Conservation (phyloP, 2,113 vertebrate species). For the Centropus bengalensis region DNA sequence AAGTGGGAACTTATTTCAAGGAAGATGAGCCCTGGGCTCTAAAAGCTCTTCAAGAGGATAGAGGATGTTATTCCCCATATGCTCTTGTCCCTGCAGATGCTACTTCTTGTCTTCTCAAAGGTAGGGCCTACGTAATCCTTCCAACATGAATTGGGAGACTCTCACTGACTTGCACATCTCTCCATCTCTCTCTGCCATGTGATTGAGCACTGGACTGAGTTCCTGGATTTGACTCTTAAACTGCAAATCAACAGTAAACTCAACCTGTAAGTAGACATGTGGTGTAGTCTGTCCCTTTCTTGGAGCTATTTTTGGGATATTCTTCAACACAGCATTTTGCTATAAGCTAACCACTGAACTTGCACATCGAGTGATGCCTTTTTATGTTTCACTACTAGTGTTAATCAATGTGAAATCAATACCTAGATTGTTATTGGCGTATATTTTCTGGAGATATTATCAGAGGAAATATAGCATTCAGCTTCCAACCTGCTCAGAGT, state of each 20-base stretch:
- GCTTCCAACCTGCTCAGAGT: neutral
- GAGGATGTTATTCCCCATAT: neutral
- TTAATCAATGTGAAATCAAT: slow-evolving; percentile 17
- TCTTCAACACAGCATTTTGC: neutral
- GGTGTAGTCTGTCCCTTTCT: neutral
- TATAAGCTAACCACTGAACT: neutral
- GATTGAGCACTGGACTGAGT: neutral
- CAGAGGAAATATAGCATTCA: neutral
- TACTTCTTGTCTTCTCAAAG: neutral
- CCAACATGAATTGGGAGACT: neutral
- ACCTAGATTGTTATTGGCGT: neutral
- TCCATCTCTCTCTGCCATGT: neutral
- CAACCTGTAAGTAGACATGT: neutral
- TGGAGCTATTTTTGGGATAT: neutral
- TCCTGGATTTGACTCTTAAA: neutral
- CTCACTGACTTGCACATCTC: neutral
- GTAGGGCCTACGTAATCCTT: neutral
- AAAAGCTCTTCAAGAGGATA: neutral
- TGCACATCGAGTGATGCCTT: neutral
- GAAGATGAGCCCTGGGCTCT: neutral
- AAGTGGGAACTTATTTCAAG: neutral
- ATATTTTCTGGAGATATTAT: neutral
- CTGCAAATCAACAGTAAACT: neutral
- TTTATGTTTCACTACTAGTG: neutral
- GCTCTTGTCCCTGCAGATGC: neutral